These are phyloP conservation scores for Acleris literana DNA, from an alignment of 2,888 invertebrate species.

Conservation along the genomic window DNA sequence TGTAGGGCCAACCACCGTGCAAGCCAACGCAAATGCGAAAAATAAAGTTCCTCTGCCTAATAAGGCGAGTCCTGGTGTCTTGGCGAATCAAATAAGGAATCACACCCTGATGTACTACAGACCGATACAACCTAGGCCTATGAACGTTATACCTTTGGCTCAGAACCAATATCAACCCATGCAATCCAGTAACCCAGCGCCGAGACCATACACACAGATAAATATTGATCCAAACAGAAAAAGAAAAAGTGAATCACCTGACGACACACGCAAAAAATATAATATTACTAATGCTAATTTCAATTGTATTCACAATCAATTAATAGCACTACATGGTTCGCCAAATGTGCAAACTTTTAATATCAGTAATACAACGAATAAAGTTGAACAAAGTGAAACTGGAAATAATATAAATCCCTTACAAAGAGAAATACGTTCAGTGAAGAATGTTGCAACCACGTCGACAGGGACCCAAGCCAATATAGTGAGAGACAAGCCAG, in stretches of 20 bases:
- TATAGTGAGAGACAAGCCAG: slow-evolving; percentile 20
- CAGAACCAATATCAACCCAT: slow-evolving; percentile 23
- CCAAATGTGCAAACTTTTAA: too few species aligned
- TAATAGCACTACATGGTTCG: too few species aligned
- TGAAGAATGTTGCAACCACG: slow-evolving; percentile 16
- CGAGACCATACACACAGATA: slow-evolving; percentile 15
- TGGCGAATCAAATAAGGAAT: slow-evolving; percentile 47
- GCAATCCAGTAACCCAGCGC: slow-evolving; percentile 1
- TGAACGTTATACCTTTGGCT: slow-evolving; percentile 19
- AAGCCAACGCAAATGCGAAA: slow-evolving; percentile 21
- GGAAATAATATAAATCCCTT: slow-evolving; percentile 39
- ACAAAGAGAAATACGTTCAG: slow-evolving; percentile 14
- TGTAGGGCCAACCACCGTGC: slow-evolving; percentile 24
- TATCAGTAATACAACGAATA: not conserved
- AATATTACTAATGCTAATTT: slow-evolving; percentile 40
- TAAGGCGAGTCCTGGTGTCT: slow-evolving; percentile 40
- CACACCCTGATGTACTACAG: slow-evolving; percentile 52
- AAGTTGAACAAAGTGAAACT: slow-evolving; percentile 43
- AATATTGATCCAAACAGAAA: slow-evolving; percentile 47
- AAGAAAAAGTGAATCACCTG: slow-evolving; percentile 72
- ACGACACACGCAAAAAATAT: slow-evolving; percentile 59
- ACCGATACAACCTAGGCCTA: slow-evolving; percentile 64
- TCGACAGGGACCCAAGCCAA: slow-evolving; percentile 33
- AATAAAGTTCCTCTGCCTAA: slow-evolving; percentile 33
- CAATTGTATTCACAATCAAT: slow-evolving; percentile 7